Evolutionary conservation across 2,113 vertebrate species (phyloP), one percentile per base, ranked within the genome.

Genomic region (Corythaeola cristata): DNA sequence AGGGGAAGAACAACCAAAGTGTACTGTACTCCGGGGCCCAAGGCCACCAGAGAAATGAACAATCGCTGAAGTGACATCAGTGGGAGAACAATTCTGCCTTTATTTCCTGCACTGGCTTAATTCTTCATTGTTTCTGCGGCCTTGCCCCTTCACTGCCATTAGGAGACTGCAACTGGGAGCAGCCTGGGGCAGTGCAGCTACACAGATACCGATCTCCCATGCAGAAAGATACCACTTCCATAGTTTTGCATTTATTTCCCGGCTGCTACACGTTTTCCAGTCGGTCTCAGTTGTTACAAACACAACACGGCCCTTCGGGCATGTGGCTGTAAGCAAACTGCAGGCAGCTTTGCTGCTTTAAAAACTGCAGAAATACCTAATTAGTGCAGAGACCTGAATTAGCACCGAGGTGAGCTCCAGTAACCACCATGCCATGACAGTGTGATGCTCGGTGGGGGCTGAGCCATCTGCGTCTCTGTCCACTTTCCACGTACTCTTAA

Each of bases 31-130:
- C 68, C 35, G 72, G 84, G 79, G 72, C 79, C 88, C 74, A 24
- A n/a, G 58, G 87, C 90, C 90, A 94, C 73, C 45, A 90, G 80
- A 74, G 68, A 39, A 79, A 84, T 44, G 20, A 88, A 20, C 33
- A 91, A 5, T 27, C 39, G 37, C 95, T 74, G 63, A 74, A 74
- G 69, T 82, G 63, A 91, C 63, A 97, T 78, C 69, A 77, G 44
- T 5, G 30, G 63, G 28, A 96, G 96, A 91, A 96, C 90, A 97
- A 96, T 85, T 44, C 71, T 20, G 81, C 53, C 94, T 94, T 96
- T 95, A 83, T 96, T 77, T 67, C 1, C 1, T 47, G 66, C 53
- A 9, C 83, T 96, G 93, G 68, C 59, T 96, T 28, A 39, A 94
- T 90, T 91, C 69, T 94, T 27, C 86, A 80, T 90, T 84, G 63